Evolutionary conservation across 2,113 vertebrate species (phyloP), one percentile per base, ranked within the genome.

Genomic region (Mus pahari): DNA sequence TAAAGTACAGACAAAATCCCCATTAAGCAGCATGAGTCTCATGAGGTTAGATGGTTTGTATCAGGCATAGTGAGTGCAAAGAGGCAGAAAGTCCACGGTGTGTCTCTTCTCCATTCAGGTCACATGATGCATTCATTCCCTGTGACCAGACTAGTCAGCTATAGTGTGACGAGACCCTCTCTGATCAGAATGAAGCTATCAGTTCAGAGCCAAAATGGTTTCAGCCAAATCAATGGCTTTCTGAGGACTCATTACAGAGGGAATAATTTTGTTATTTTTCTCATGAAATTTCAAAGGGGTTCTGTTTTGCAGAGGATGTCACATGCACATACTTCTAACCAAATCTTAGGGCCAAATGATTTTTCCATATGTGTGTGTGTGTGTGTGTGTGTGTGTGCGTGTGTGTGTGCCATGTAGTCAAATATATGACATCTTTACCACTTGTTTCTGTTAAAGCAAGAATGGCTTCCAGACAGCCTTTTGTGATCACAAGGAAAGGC

Each of bases 401-500:
- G 1, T 42, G 36, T 83, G 5, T 42, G 28, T 58, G 53, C 24
- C 58, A 45, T 42, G 10, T 62, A 64, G 24, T 62, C 39, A 84
- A 84, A 62, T 84, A 9, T 64, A 42, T 28, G 13, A 24, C 9
- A 48, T 66, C 42, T 86, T 31, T 48, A 2, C 3, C 12, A 3
- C 2, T 42, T 79, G 33, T 45, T 81, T 8, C 10, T 42, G 10
- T n/a, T 74, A 20, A 0, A 45, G 1, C 8, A 66, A 39, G 12
- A 78, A 74, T 20, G 0, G 19, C 64, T 17, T 60, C 9, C 1
- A 70, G 9, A 55, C 0, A 4, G 20, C 17, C 3, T 13, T 39
- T 13, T 0, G 1, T 0, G n/a, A 31, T 91, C 20, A 2, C 0
- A 26, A 19, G 39, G 28, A 4, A 14, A 6, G 0, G 0, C 14